These are phyloP conservation scores for Mormyrus proboscirostris DNA, from an alignment of 2,797 vertebrate species.

Conservation along the genomic window DNA sequence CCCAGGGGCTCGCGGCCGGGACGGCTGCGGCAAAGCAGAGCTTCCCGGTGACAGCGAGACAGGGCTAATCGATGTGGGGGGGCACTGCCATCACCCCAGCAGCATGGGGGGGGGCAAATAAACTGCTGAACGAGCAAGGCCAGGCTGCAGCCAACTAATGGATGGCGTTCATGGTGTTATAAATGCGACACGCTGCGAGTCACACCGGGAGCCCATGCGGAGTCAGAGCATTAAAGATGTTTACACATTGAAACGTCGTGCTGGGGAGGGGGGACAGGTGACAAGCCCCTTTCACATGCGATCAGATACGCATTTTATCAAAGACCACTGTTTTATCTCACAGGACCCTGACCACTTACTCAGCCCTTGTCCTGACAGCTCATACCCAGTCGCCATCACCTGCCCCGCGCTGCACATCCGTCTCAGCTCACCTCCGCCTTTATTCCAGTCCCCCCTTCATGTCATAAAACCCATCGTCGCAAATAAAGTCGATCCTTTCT, in stretches of 20 bases:
- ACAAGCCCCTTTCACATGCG: background rate
- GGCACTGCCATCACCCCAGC: background rate
- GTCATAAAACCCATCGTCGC: background rate
- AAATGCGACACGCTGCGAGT: background rate
- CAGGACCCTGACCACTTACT: background rate
- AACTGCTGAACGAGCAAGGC: background rate
- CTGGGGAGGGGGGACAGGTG: background rate
- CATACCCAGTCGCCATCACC: background rate
- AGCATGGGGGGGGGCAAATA: background rate
- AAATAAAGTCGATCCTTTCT: background rate
- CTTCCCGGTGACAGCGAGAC: background rate
- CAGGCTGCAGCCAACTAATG: background rate
- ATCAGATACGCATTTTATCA: background rate
- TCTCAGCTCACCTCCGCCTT: background rate
- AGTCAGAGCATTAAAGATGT: background rate
- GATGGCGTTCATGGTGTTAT: background rate
- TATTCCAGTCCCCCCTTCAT: background rate
- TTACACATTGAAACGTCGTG: background rate
- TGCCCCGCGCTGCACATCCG: background rate
- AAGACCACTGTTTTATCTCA: background rate
- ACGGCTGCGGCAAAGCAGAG: background rate
- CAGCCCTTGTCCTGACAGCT: background rate
- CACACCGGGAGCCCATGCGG: background rate
- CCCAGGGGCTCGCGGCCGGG: background rate
- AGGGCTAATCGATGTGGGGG: background rate